These are phyloP conservation scores for Cranoglanis bouderius DNA, from an alignment of 2,113 vertebrate genomes.

Conservation along the genomic window DNA sequence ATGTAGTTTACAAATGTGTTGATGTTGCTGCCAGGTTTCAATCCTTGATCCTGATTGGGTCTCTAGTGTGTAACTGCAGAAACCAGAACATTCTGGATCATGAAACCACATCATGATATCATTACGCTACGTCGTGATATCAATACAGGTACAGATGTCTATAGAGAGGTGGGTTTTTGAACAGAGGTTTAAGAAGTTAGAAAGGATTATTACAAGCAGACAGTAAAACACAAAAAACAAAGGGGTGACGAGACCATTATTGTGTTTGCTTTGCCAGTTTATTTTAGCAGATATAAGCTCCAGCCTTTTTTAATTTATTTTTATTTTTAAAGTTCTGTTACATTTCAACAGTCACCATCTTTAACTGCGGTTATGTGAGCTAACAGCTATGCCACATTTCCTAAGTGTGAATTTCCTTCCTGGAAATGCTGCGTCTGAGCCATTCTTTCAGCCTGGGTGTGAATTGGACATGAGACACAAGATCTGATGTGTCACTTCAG, in stretches of 20 bases:
- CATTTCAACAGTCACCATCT: not conserved
- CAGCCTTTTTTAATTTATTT: not conserved
- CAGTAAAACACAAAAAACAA: not conserved
- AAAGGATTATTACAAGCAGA: too few species aligned
- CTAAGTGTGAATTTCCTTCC: constrained; percentile 20
- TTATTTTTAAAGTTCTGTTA: not conserved
- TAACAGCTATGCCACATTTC: not conserved
- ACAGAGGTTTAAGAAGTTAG: not conserved
- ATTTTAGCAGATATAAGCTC: not conserved
- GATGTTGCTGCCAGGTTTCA: not conserved
- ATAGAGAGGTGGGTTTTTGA: not conserved
- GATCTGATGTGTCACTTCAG: too few species aligned
- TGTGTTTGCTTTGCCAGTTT: not conserved
- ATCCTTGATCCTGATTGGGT: not conserved
- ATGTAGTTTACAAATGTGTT: not conserved
- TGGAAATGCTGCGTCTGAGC: not conserved
- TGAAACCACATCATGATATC: not conserved
- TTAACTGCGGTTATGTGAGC: not conserved
- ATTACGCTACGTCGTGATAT: not conserved
- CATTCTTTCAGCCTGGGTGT: not conserved
- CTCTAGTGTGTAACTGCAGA: not conserved
- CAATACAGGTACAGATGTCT: too few species aligned
- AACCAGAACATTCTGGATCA: not conserved
- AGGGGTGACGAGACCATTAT: not conserved
- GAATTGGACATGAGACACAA: not conserved